Evolutionary conservation across 2,888 invertebrate genomes (phyloP), one percentile per base, ranked within the genome.

Genomic region (Alsophila aescularia): DNA sequence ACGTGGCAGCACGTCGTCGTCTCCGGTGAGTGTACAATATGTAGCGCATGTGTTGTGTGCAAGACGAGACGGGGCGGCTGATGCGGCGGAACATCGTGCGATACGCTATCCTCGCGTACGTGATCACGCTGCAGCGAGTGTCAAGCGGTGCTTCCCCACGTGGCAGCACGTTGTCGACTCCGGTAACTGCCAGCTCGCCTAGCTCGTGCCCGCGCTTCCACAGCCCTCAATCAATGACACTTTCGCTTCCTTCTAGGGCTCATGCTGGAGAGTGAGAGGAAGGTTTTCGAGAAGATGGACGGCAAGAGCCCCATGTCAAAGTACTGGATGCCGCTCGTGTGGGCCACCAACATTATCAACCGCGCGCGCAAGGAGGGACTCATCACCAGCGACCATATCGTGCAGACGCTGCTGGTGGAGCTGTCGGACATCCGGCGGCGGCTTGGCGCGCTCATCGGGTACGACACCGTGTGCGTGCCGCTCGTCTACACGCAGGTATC

Each of bases 251-350:
- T 87, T 90, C 4, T 87, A 96, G 96, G 97, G 75, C 92, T 98
- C 39, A 96, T 98, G 96, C 93, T 97, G 91, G 97, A 97, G 77
- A 97, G 96, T 67, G 98, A 98, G 84, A 95, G 96, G 84, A 97
- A 97, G 82, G 97, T 98, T 47, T 97, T 98, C 79, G 97, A 98
- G 81, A 94, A 96, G 77, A 95, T 98, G 94, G 96, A 97, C 79
- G 95, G 95, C 10, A 97, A 97, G 81, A 96, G 96, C 69, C 96
- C 96, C 2, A 97, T 97, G 96, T 96, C 97, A 10, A 90, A 92
- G 72, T 98, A 97, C 80, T 98, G 97, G 97, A 96, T 98, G 96
- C 98, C 98, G 0, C 87, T 97, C 45, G 97, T 97, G 12, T 98
- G 98, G 98, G 97, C 97, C 35, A 97, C 97, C 4, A 97, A 97